These are phyloP conservation scores for Alitta virens DNA, from an alignment of 2,888 invertebrate genomes.

Conservation along the genomic window DNA sequence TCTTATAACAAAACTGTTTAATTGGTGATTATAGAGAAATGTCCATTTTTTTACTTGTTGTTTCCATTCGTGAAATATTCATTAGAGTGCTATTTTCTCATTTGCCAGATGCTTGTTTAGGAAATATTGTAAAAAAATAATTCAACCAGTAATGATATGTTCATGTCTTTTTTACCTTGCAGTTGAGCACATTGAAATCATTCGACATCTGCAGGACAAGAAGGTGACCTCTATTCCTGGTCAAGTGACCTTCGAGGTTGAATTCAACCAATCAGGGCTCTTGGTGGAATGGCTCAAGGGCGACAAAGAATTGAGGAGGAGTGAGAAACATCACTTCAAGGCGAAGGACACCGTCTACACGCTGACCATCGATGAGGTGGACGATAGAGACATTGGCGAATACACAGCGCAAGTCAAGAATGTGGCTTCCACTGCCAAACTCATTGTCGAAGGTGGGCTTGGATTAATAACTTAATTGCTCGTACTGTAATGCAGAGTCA, in stretches of 20 bases:
- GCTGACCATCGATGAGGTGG: slow-evolving; percentile 31
- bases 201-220: slow-evolving; percentile 26
- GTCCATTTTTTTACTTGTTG: too few species aligned
- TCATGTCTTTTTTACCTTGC: slow-evolving; percentile 9
- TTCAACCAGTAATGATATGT: too few species aligned
- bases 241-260: slow-evolving; percentile 67
- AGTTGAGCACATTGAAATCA: slow-evolving; percentile 27
- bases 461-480: too few species aligned
- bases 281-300: slow-evolving; percentile 65
- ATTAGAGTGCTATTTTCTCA: too few species aligned
- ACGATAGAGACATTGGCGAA: slow-evolving; percentile 30
- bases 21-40: too few species aligned
- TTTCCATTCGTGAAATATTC: too few species aligned
- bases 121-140: too few species aligned
- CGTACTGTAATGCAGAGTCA: too few species aligned
- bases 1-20: too few species aligned
- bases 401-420: slow-evolving; percentile 29
- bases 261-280: slow-evolving; percentile 18
- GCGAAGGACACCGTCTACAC: slow-evolving; percentile 23
- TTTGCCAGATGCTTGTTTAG: too few species aligned
- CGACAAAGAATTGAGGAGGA: slow-evolving; percentile 23
- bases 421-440: slow-evolving; percentile 23
- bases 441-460: slow-evolving; percentile 27
- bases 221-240: slow-evolving; percentile 29
- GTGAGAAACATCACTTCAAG: slow-evolving; percentile 31